Percentiles rank a stretch among this genome's conserved stretches.
phyloP scores from a whole-genome alignment of 2,113 vertebrate genomes.

The Dunckerocampus dactyliophorus region DNA sequence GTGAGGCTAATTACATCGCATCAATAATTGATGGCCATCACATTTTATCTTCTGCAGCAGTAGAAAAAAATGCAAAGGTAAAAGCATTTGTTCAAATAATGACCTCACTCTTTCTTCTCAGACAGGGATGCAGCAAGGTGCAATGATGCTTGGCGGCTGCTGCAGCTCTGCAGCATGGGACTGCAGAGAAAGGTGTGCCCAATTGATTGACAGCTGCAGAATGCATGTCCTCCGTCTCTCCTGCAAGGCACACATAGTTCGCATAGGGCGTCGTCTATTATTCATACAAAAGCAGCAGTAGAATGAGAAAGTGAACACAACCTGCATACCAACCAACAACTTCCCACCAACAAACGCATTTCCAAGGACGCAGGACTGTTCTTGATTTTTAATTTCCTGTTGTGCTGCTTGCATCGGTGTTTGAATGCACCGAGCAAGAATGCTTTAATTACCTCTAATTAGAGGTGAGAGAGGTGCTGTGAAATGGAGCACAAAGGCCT shows the following conservation, averaged over 20 bases:
- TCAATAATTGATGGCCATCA: slow-evolving; percentile 3
- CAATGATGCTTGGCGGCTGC: slow-evolving; percentile 23
- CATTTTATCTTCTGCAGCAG: not conserved
- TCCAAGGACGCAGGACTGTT: not conserved
- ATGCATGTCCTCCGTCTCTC: not conserved
- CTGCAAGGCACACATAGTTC: not conserved
- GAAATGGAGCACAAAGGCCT: slow-evolving; percentile 33
- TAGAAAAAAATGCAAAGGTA: not conserved
- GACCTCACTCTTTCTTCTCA: not conserved
- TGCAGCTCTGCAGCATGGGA: slow-evolving; percentile 16
- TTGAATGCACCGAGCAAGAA: not conserved
- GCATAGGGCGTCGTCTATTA: not conserved
- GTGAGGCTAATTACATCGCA: slow-evolving; percentile 8
- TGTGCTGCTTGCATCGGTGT: slow-evolving; percentile 6
- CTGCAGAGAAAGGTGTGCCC: not conserved
- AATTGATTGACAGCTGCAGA: not conserved
- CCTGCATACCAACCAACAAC: no score
- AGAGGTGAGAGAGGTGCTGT: slow-evolving; percentile 25
- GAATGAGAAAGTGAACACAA: no score
- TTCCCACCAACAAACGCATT: no score
- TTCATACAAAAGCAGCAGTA: not conserved
- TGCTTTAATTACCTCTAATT: slow-evolving; percentile 53
- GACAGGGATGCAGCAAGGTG: slow-evolving; percentile 16
- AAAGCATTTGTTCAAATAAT: not conserved
- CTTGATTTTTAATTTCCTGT: slow-evolving; percentile 4